Evolutionary conservation across 1,140 invertebrate genomes (phyloP).

Genomic region (Trichogramma pretiosum): DNA sequence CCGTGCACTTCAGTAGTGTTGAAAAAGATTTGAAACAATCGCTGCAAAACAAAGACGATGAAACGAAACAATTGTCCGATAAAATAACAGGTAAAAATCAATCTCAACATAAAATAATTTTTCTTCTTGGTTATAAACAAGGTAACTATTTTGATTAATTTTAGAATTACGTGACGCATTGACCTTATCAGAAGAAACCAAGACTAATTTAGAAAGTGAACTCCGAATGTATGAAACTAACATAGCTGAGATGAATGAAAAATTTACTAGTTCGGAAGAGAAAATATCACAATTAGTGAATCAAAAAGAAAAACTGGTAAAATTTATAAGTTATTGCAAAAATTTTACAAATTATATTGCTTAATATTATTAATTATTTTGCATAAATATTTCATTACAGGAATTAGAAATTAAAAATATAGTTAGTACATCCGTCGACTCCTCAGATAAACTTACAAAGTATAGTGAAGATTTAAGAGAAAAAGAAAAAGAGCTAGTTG

Average conservation of each 20-base stretch:
- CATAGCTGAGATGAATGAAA: slow-evolving; percentile 35
- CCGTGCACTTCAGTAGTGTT: slow-evolving; percentile 25
- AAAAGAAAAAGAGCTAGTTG: slow-evolving; percentile 44
- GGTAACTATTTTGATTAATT: slow-evolving; percentile 13
- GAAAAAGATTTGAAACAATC: slow-evolving; percentile 35
- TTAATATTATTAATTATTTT: too few relatives aligned
- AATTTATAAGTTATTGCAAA: slow-evolving; percentile 15
- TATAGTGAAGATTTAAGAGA: slow-evolving; percentile 45
- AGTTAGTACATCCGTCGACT: slow-evolving; percentile 38
- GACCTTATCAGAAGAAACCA: slow-evolving; percentile 36
- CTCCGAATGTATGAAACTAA: slow-evolving; percentile 31
- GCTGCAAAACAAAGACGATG: slow-evolving; percentile 34
- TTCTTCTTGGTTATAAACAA: too few relatives aligned
- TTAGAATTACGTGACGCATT: slow-evolving; percentile 35
- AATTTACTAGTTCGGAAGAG: slow-evolving; percentile 34
- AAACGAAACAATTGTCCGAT: slow-evolving; percentile 39
- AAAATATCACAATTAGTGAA: slow-evolving; percentile 32
- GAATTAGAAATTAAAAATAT: slow-evolving; percentile 38
- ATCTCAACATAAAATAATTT: too few relatives aligned
- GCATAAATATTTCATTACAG: too few relatives aligned
- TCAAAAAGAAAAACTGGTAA: slow-evolving; percentile 43
- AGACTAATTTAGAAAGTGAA: slow-evolving; percentile 36
- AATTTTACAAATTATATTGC: slow-evolving; percentile 1
- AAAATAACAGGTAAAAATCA: slow-evolving; percentile 32
- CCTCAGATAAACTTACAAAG: slow-evolving; percentile 44